A percentile compares a stretch with the other conserved stretches of the same genome.
Evolutionary conservation across 1,140 invertebrate species (phyloP).

Genomic region (Drosophila melanica): DNA sequence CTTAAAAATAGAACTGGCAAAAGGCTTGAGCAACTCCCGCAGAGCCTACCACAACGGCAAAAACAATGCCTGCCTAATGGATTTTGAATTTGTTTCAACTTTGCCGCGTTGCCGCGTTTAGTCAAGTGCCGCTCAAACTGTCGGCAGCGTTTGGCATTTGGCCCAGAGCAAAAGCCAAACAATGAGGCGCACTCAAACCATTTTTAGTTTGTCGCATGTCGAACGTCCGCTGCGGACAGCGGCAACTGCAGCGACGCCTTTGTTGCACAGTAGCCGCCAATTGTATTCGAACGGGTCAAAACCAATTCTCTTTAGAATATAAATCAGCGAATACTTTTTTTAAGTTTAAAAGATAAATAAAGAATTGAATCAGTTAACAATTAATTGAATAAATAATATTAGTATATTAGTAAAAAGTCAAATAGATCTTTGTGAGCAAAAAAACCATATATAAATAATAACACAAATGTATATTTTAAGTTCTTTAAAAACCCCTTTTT

Average conservation of each 20-base stretch:
- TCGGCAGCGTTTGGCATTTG: conserved; percentile 66
- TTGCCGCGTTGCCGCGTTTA: conserved; percentile 52
- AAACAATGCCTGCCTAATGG: conserved; percentile 6
- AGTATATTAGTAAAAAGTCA: too few relatives aligned
- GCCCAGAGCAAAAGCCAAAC: conserved; percentile 38
- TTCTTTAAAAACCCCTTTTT: too few relatives aligned
- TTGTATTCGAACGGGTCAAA: neutral
- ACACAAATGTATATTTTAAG: neutral
- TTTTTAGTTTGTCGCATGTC: conserved; percentile 28
- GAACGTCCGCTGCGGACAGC: conserved; percentile 8
- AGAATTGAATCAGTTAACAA: too few relatives aligned
- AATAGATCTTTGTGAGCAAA: too few relatives aligned
- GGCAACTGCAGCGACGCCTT: conserved; percentile 13
- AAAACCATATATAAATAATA: neutral
- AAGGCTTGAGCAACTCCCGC: conserved; percentile 1
- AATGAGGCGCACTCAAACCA: conserved; percentile 29
- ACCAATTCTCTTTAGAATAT: neutral
- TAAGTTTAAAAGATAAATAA: too few relatives aligned
- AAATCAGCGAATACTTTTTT: too few relatives aligned
- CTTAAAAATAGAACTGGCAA: neutral
- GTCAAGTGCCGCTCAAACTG: conserved; percentile 67
- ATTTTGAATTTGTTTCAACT: conserved; percentile 56
- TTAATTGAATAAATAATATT: too few relatives aligned
- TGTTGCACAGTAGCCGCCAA: conserved; percentile 24
- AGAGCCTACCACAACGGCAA: conserved; percentile 17